Percentiles rank a stretch among this genome's conserved stretches.
Conservation (phyloP, 1,140 invertebrate genomes). For the Periplaneta americana region DNA sequence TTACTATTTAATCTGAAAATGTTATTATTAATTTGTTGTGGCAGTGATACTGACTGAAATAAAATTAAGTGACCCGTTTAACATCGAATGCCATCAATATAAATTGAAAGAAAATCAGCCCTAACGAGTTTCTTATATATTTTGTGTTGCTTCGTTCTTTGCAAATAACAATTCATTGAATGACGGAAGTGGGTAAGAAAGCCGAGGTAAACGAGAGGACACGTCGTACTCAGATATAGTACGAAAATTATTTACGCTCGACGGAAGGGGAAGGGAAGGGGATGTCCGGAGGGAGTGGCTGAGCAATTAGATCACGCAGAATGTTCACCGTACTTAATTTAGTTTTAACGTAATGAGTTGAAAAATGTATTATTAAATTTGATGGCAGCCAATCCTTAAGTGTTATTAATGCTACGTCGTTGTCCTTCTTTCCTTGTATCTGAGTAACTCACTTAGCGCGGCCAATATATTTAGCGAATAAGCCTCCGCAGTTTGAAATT, state of each 20-base stretch:
- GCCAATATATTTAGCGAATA: background rate
- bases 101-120: no score
- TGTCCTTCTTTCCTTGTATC: background rate
- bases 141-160: no score
- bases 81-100: no score
- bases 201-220: no score
- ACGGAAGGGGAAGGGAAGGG: background rate
- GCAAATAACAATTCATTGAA: no score
- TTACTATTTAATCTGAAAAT: no score
- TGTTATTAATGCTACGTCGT: background rate
- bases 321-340: background rate
- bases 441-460: background rate
- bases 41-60: no score
- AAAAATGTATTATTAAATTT: background rate
- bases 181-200: no score
- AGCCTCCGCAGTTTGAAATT: background rate
- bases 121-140: no score
- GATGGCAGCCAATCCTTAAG: background rate
- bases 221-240: background rate
- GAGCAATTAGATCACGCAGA: background rate
- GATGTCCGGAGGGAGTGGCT: background rate
- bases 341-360: background rate
- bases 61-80: no score
- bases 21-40: no score
- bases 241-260: background rate